Percentiles rank a stretch among this genome's conserved stretches.
Evolutionary conservation across 2,113 vertebrate species (phyloP).

Genomic region (Rhizomys pruinosus): DNA sequence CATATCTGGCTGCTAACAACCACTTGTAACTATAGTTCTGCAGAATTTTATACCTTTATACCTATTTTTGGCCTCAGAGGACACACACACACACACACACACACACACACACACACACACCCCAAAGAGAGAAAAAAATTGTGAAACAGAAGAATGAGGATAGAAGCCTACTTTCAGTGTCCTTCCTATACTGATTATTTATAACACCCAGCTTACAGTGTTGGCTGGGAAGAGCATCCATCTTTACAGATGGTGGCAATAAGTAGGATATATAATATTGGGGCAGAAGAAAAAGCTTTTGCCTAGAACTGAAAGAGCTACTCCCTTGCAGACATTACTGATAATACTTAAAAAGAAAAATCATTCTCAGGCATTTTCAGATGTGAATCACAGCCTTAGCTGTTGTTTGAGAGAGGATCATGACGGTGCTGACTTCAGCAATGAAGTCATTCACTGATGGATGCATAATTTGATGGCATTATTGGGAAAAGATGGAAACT

Average conservation of each 20-base stretch:
- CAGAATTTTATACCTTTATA: background rate
- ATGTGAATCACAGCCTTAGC: background rate
- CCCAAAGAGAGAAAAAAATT: background rate
- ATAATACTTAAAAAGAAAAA: constrained; percentile 36
- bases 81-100: background rate
- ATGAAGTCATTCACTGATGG: background rate
- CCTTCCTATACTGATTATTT: background rate
- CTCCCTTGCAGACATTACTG: background rate
- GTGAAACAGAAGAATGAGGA: background rate
- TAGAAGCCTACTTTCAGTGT: background rate
- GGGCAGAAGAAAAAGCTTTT: constrained; percentile 20
- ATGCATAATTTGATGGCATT: background rate
- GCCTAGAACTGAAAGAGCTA: background rate
- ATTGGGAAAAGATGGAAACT: background rate
- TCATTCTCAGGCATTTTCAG: background rate
- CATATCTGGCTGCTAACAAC: background rate
- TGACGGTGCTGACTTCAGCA: background rate
- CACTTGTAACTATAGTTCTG: background rate
- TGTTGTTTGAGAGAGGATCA: background rate
- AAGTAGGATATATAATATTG: background rate
- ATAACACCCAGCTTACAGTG: background rate
- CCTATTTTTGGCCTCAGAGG: background rate
- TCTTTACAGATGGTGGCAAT: background rate
- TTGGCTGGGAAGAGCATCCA: background rate
- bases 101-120: background rate